Base-by-base conservation (phyloP, 2,888 invertebrate genomes). In the Mermis nigrescens region DNA sequence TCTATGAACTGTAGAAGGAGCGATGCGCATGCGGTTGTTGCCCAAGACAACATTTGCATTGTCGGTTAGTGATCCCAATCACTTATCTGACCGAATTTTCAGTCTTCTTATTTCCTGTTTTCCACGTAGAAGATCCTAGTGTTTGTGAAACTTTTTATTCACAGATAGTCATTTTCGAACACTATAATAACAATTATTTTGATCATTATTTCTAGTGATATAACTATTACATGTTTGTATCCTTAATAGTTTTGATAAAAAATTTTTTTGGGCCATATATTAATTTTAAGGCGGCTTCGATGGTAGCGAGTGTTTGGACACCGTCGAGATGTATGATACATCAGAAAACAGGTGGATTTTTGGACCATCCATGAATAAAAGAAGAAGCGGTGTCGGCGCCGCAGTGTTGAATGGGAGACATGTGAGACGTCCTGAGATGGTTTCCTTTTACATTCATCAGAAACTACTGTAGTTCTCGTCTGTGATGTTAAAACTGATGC, bases 381-480 rank as follows among this genome's bases (percentile, higher is more conserved):
- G 85, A 15, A 80, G 91, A 54, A 88, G 88, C n/a, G 91, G 91
- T 1, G 86, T 89, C 24, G 86, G 87, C 0, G 86, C 88, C 72
- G 85, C 88, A 60, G 81, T 87, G 38, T 19, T n/a, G n/a, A n/a
- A n/a, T n/a, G n/a, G n/a, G n/a, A n/a, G n/a, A n/a, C n/a, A n/a
- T n/a, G n/a, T n/a, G n/a, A n/a, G n/a, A n/a, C n/a, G n/a, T n/a
- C n/a, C n/a, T n/a, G n/a, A n/a, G n/a, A n/a, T n/a, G n/a, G n/a
- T n/a, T n/a, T n/a, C n/a, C n/a, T n/a, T n/a, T n/a, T n/a, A n/a
- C n/a, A n/a, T n/a, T n/a, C n/a, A n/a, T n/a, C n/a, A n/a, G n/a
- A n/a, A n/a, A n/a, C n/a, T n/a, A n/a, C n/a, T n/a, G n/a, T n/a
- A n/a, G n/a, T n/a, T n/a, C n/a, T n/a, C n/a, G n/a, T n/a, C n/a